Evolutionary conservation across 2,888 invertebrate species (phyloP).

Genomic region (Argyra leucocephala): DNA sequence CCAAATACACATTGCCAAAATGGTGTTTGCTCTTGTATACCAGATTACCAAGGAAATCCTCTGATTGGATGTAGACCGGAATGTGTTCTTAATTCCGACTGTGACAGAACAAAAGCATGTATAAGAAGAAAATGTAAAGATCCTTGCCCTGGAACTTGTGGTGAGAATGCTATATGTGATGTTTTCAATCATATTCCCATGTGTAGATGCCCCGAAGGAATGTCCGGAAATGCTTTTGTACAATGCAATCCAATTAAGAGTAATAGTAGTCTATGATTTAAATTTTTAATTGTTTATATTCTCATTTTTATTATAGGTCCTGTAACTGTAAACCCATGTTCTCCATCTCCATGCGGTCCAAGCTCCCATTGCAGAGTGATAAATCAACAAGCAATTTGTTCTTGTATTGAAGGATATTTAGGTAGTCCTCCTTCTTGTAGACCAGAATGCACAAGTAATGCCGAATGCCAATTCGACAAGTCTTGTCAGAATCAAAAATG

Average conservation of each 20-base stretch:
- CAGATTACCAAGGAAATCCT: conserved; percentile 65
- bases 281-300: too few species aligned
- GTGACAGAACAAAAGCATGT: conserved; percentile 60
- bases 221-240: conserved; percentile 64
- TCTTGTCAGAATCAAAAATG: conserved; percentile 63
- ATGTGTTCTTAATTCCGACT: conserved; percentile 65
- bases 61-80: conserved; percentile 70
- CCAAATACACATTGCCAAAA: conserved; percentile 56
- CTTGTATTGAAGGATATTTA: conserved; percentile 57
- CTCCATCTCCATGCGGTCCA: conserved; percentile 66
- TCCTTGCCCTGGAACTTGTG: conserved; percentile 73
- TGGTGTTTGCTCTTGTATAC: conserved; percentile 39
- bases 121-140: conserved; percentile 63
- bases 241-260: conserved; percentile 43
- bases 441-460: conserved; percentile 63
- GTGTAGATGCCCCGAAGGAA: conserved; percentile 62
- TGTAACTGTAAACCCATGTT: conserved; percentile 50
- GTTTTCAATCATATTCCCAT: conserved; percentile 70
- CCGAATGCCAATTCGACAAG: conserved; percentile 57
- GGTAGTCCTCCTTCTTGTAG: conserved; percentile 64
- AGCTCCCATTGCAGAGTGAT: conserved; percentile 61
- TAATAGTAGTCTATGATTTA: too few species aligned
- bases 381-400: conserved; percentile 54
- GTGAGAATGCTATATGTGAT: conserved; percentile 61
- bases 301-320: conserved; percentile 23